Percentiles rank a stretch among this genome's conserved stretches.
These are phyloP conservation scores for Amblyteles armatorius DNA, from an alignment of 2,888 invertebrate genomes.

Conservation along the genomic window DNA sequence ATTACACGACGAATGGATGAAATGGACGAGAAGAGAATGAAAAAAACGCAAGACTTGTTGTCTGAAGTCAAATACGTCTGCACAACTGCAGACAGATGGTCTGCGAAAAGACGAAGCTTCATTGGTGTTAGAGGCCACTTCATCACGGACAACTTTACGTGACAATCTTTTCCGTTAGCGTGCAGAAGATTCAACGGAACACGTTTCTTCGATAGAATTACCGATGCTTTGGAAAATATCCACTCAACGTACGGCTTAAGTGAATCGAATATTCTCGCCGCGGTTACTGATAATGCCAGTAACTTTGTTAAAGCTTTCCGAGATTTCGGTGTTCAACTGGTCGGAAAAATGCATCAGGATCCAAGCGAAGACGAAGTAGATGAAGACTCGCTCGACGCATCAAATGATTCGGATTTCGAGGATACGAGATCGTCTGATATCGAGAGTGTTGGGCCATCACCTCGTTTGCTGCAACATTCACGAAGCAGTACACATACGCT, in stretches of 20 bases:
- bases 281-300: slow-evolving; percentile 48
- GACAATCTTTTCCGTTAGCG: slow-evolving; percentile 18
- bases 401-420: slow-evolving; percentile 8
- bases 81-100: slow-evolving; percentile 34
- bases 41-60: slow-evolving; percentile 23
- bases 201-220: slow-evolving; percentile 4
- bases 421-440: slow-evolving; percentile 21
- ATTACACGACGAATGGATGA: slow-evolving; percentile 5
- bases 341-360: slow-evolving; percentile 12
- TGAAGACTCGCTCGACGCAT: slow-evolving; percentile 1
- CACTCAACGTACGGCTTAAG: slow-evolving; percentile 31
- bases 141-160: slow-evolving; percentile 19
- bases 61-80: slow-evolving; percentile 14
- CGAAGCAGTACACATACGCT: slow-evolving; percentile 52
- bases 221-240: slow-evolving; percentile 48
- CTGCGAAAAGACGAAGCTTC: slow-evolving; percentile 23
- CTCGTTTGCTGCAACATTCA: slow-evolving; percentile 37
- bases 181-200: slow-evolving; percentile 22
- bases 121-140: slow-evolving; percentile 28
- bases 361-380: slow-evolving; percentile 27
- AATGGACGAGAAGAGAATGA: slow-evolving; percentile 21
- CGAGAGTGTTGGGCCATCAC: background rate
- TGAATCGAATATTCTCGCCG: slow-evolving; percentile 35
- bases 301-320: slow-evolving; percentile 50
- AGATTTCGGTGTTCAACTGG: slow-evolving; percentile 29